These are phyloP conservation scores for Chrysolina haemoptera DNA, from an alignment of 2,888 invertebrate genomes.

Conservation along the genomic window DNA sequence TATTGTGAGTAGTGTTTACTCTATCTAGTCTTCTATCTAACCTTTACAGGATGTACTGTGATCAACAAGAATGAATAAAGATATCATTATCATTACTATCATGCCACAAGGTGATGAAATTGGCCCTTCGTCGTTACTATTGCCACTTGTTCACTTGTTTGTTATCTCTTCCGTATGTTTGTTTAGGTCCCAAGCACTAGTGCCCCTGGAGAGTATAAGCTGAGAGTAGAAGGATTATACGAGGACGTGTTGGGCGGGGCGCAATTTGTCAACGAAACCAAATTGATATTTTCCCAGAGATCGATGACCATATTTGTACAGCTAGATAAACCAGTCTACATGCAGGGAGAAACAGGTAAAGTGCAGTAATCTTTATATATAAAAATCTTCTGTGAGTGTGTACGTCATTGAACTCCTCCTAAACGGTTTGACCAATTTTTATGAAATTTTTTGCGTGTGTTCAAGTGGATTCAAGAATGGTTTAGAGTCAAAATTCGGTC, in stretches of 20 bases:
- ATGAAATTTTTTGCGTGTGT: no score
- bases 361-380: no score
- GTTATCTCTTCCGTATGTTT: constrained; percentile 4
- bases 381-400: no score
- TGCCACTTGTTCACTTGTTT: neutral
- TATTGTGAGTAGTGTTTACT: no score
- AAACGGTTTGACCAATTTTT: no score
- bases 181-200: constrained; percentile 86
- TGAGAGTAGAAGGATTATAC: constrained; percentile 74
- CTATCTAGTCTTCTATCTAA: neutral
- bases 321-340: constrained; percentile 95
- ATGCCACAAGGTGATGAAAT: neutral
- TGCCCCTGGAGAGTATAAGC: constrained; percentile 85
- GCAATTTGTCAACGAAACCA: constrained; percentile 91
- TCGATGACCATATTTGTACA: constrained; percentile 97
- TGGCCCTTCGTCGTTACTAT: neutral
- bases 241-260: constrained; percentile 87
- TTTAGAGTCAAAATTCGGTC: no score
- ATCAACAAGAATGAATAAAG: no score
- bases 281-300: constrained; percentile 86
- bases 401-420: no score
- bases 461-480: no score
- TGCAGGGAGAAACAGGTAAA: constrained; percentile 88
- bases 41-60: no score
- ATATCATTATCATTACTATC: neutral